Base-by-base conservation (phyloP, 2,888 invertebrate species). In the Drosophila paracracens region DNA sequence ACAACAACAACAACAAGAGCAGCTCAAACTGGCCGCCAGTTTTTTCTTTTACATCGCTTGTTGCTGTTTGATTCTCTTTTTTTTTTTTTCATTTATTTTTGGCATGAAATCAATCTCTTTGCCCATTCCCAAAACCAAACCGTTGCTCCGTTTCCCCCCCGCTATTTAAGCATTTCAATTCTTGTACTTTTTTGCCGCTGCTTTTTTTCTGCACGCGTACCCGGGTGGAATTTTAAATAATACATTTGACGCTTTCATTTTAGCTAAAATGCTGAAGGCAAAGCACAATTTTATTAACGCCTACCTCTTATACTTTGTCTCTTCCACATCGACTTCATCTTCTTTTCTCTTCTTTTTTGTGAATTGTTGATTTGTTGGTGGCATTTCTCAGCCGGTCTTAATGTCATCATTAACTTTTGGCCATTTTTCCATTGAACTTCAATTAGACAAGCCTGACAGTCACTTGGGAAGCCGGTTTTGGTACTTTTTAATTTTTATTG, bases 241-340 rank as follows among this genome's bases (percentile, higher is more conserved):
- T 69, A 79, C 81, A 82, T 79, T 86, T 83, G 82, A 76, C 84
- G 87, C 82, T 87, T 84, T 88, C 82, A 82, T 83, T 87, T 83
- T 71, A 75, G 77, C 70, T 66, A 79, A 79, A 84, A 74, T 69
- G 82, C 82, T 60, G 61, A 64, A 58, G 86, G 81, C 81, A 68
- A 73, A 73, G 62, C 63, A 57, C 62, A 68, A 75, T 81, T 81
- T 76, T 76, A 74, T 71, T 72, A 71, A 70, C 78, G 64, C 67
- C 79, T 54, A 61, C 78, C 67, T 67, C 66, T 72, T 65, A 40
- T 73, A 53, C 27, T 43, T 50, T 33, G 58, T 70, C 59, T n/a
- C 52, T 61, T 63, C 54, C 67, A 56, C 54, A 58, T 53, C 36
- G 31, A 29, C 43, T 53, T 48, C 18, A 54, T 35, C 18, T 27